phyloP scores from a whole-genome alignment of 1,140 invertebrate genomes.

The Ceratina australensis region DNA sequence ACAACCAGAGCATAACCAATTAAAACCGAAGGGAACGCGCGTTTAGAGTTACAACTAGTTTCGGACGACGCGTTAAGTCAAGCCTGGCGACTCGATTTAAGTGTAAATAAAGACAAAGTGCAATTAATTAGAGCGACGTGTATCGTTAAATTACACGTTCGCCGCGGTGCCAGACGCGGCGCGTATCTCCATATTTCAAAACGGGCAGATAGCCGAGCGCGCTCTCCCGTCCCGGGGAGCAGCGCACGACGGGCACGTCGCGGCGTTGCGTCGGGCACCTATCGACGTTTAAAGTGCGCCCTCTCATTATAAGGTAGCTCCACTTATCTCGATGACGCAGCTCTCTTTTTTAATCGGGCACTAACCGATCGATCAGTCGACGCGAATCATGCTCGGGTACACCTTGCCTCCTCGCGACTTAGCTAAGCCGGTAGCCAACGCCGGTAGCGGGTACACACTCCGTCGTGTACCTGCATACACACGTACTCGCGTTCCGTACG shows the following conservation, averaged over 20 bases:
- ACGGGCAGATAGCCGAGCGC: slow-evolving; percentile 36
- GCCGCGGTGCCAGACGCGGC: neutral
- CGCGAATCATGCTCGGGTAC: slow-evolving; percentile 45
- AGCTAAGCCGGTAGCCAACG: too few relatives aligned
- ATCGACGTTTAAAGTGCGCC: slow-evolving; percentile 47
- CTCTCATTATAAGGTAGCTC: slow-evolving; percentile 61
- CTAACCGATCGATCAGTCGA: slow-evolving; percentile 54
- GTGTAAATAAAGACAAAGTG: slow-evolving; percentile 1
- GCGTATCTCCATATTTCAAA: slow-evolving; percentile 42
- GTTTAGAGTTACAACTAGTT: neutral
- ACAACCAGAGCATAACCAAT: too few relatives aligned
- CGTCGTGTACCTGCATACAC: too few relatives aligned
- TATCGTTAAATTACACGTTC: slow-evolving; percentile 52
- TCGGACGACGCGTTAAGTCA: slow-evolving; percentile 12
- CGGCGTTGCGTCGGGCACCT: neutral
- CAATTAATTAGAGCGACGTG: slow-evolving; percentile 51
- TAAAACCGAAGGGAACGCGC: neutral
- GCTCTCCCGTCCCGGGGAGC: too few relatives aligned
- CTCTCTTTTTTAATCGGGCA: slow-evolving; percentile 55
- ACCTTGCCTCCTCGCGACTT: slow-evolving; percentile 38
- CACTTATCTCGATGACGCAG: slow-evolving; percentile 61
- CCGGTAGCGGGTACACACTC: too few relatives aligned
- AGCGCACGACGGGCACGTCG: too few relatives aligned
- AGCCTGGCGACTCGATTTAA: too few relatives aligned
- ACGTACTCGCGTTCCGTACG: neutral